Evolutionary conservation across 2,113 vertebrate species (phyloP), one percentile per base, ranked within the genome.

Genomic region (Oreotrochilus melanogaster): DNA sequence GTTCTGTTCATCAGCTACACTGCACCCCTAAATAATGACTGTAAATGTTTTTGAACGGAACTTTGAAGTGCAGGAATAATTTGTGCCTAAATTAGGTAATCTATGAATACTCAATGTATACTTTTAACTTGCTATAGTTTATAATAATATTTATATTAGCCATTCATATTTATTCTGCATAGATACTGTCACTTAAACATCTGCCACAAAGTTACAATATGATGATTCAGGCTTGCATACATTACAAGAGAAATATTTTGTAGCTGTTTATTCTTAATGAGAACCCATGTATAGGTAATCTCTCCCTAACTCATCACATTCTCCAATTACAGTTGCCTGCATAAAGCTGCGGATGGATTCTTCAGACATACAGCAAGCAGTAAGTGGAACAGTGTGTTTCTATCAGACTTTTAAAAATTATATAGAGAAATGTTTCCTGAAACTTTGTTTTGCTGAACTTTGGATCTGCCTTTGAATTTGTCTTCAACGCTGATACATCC

Each of bases 101-200:
- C 47, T 75, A 91, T 33, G 66, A 92, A 93, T 90, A 92, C 18
- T 74, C 33, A 56, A 9, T 35, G 81, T 75, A 71, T 92, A 78
- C 24, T 64, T 37, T 78, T 92, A 93, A 71, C 85, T 89, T 90
- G 76, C 74, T 93, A 92, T 83, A 78, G 60, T 92, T 94, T 70
- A 85, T 85, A 96, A 57, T 92, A 93, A 69, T 85, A 74, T 43
- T 70, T 90, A 76, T 58, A 92, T 78, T 30, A 61, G 65, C 70
- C 90, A 56, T 97, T 97, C 88, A 45, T 66, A 93, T 92, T 91
- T 93, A 70, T 71, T 92, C 76, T 89, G 78, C 84, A 76, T 62
- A 60, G 95, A 96, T 96, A 89, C 42, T 93, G 65, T 76, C 93
- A 76, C 80, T 94, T 92, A 84, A 95, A 96, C 88, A 88, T 88